Percentiles rank a stretch among this genome's conserved stretches.
These are phyloP conservation scores for Drosophila helvetica DNA, from an alignment of 2,888 invertebrate species.

Conservation along the genomic window DNA sequence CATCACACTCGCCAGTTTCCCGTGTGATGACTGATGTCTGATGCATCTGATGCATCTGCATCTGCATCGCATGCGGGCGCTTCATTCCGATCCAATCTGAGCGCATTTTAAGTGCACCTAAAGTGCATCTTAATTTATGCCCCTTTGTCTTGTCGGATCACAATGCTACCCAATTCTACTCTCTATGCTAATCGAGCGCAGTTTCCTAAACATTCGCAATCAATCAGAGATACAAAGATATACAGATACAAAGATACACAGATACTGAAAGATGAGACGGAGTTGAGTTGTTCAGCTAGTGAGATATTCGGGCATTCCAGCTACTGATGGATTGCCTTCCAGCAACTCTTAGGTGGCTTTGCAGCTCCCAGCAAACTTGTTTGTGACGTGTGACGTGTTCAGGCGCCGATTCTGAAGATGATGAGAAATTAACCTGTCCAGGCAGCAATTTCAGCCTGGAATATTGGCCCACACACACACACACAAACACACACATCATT, in stretches of 20 bases:
- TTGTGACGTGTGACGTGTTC: conserved; percentile 70
- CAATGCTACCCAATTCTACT: conserved; percentile 10
- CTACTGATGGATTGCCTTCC: conserved; percentile 26
- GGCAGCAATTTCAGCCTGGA: conserved; percentile 25
- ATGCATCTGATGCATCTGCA: conserved; percentile 13
- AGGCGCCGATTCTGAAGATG: background rate
- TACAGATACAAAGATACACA: background rate
- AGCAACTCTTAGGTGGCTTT: background rate
- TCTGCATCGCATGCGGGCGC: conserved; percentile 48
- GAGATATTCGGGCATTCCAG: conserved; percentile 18
- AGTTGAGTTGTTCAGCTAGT: background rate
- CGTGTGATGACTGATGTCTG: conserved; percentile 63
- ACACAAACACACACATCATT: background rate
- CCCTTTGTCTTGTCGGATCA: conserved; percentile 49
- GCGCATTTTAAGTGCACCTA: conserved; percentile 59
- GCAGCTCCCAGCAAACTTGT: conserved; percentile 48
- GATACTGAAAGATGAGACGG: background rate
- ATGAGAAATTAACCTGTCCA: conserved; percentile 26
- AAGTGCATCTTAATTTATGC: conserved; percentile 65
- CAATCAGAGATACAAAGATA: conserved; percentile 14
- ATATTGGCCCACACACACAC: too few species aligned
- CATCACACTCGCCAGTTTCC: conserved; percentile 49
- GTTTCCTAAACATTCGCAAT: conserved; percentile 52
- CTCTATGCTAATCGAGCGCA: conserved; percentile 66
- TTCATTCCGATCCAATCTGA: conserved; percentile 43